Conservation (phyloP, 2,113 vertebrate species). For the Myodes glareolus region DNA sequence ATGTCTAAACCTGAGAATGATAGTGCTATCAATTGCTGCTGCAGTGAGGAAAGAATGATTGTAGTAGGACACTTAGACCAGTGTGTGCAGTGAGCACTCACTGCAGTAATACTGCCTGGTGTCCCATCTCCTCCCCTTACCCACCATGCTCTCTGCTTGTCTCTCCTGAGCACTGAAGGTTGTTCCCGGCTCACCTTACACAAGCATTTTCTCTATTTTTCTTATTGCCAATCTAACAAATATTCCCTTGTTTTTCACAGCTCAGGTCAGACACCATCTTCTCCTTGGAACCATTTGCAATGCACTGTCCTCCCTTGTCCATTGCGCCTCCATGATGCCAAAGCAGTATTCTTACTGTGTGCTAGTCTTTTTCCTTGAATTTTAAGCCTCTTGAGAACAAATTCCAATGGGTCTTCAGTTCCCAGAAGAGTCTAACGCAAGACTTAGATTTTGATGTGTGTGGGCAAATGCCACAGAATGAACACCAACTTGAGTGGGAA, state of each 20-base stretch:
- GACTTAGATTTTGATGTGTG: neutral
- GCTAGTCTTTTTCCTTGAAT: neutral
- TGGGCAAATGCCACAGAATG: neutral
- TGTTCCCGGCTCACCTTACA: neutral
- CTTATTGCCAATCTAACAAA: neutral
- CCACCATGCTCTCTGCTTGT: rapidly evolving
- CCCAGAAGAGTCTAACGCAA: neutral
- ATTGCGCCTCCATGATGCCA: neutral
- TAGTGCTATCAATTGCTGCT: neutral
- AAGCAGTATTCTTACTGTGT: neutral
- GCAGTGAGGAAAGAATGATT: neutral
- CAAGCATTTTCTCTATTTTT: neutral
- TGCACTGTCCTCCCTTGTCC: neutral
- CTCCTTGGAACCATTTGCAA: neutral
- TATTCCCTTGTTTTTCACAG: neutral
- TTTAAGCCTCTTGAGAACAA: neutral
- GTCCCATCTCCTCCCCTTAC: neutral
- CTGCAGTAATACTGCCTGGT: neutral
- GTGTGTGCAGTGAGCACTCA: neutral
- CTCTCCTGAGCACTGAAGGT: too few relatives aligned
- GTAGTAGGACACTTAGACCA: neutral
- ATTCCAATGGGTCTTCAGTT: neutral
- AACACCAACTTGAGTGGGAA: neutral
- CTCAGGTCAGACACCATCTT: neutral
- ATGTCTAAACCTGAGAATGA: neutral